Base-by-base conservation (phyloP, 2,797 vertebrate genomes). In the Cyprinella venusta region DNA sequence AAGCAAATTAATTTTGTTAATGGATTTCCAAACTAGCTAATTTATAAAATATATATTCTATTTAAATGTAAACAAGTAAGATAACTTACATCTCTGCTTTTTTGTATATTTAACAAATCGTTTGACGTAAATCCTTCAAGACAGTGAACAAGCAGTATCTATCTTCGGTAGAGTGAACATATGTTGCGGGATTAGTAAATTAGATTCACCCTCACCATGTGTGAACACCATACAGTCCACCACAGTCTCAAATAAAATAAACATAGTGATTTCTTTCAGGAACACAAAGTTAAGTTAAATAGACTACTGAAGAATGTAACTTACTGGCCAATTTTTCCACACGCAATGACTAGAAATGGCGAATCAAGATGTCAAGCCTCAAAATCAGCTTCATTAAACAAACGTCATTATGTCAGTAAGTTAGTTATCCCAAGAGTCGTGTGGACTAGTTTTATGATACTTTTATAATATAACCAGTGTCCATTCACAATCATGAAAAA, bases 131-230 rank as follows among this genome's bases (percentile, higher is more conserved):
- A 48, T 71, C 16, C 0, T 21, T 59, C 8, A 72, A 42, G 21
- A 69, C 15, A 2, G 59, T 8, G 61, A 42, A 16, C 40, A 69
- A 48, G 63, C 56, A 16, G 33, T 42, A 67, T 33, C 45, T 7
- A 2, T 77, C 26, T 70, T 48, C 24, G 69, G 64, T 15, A 36
- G 50, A 61, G 67, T 71, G 82, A 83, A 38, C 82, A 83, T 70
- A 78, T 78, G 75, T 30, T 59, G 24, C 38, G 13, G 65, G 65
- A 70, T 83, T 78, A 77, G 74, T 69, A 3, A 69, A 83, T 77
- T 61, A 83, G 81, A 76, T 61, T 70, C 75, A 26, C n/a, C 72
- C 36, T 38, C 30, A 30, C 16, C 64, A 77, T 45, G 63, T 82
- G 61, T 77, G 42, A 64, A 48, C 50, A 56, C 9, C 24, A 75